Percentiles rank a stretch among this genome's conserved stretches.
Evolutionary conservation across 2,888 invertebrate genomes (phyloP).

Genomic region (Abscondita cerata): DNA sequence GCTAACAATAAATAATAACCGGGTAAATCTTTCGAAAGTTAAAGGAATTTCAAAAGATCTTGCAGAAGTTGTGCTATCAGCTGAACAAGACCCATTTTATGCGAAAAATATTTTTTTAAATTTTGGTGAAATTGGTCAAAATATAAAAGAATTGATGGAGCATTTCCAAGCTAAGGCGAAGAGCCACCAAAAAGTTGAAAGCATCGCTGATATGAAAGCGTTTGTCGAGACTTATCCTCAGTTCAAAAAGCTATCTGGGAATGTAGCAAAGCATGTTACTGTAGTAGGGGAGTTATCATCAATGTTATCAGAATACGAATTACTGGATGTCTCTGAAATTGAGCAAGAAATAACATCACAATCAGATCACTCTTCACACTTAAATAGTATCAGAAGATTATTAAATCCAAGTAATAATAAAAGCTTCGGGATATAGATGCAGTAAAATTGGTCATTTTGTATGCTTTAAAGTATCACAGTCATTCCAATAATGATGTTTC

Average conservation of each 20-base stretch:
- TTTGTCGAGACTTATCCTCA: constrained; percentile 98
- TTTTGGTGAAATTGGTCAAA: constrained; percentile 98
- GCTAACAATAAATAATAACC: constrained; percentile 89
- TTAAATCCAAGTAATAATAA: constrained; percentile 67
- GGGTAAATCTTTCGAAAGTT: constrained; percentile 86
- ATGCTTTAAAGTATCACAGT: constrained; percentile 92
- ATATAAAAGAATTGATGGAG: constrained; percentile 96
- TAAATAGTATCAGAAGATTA: constrained; percentile 79
- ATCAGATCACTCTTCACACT: constrained; percentile 78
- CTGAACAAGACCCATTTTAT: constrained; percentile 98
- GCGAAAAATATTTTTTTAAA: constrained; percentile 93
- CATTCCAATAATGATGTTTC: constrained; percentile 85
- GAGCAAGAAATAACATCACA: constrained; percentile 95
- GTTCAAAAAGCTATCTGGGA: constrained; percentile 96
- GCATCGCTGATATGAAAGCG: constrained; percentile 98
- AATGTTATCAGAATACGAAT: constrained; percentile 75
- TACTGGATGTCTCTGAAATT: constrained; percentile 91
- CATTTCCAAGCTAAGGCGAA: constrained; percentile 96
- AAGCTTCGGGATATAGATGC: constrained; percentile 78
- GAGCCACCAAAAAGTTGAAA: constrained; percentile 96
- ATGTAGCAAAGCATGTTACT: constrained; percentile 97
- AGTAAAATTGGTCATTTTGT: constrained; percentile 86
- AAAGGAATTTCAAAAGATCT: constrained; percentile 88
- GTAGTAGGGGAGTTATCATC: constrained; percentile 96
- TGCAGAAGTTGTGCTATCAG: constrained; percentile 90